Evolutionary conservation across 2,888 invertebrate genomes (phyloP).

Genomic region (Drosophila buzzatii): DNA sequence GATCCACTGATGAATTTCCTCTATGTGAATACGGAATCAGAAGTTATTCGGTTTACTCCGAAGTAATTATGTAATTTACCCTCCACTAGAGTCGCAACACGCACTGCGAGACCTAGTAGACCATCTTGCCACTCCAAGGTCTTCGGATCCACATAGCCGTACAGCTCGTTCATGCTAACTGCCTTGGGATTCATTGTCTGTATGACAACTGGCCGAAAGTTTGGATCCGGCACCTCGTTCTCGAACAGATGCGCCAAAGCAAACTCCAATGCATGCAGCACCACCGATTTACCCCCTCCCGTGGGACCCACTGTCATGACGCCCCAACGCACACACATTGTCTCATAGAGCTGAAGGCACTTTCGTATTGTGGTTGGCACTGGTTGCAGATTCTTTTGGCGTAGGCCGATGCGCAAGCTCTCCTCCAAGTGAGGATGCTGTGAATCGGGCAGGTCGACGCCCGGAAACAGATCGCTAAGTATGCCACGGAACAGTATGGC

Average conservation of each 20-base stretch:
- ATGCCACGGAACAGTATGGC: slow-evolving; percentile 94
- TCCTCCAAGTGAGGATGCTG: slow-evolving; percentile 92
- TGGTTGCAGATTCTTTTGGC: slow-evolving; percentile 88
- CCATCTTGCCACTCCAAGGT: slow-evolving; percentile 97
- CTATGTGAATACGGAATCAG: slow-evolving; percentile 51
- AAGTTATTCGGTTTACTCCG: slow-evolving; percentile 41
- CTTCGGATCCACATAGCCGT: slow-evolving; percentile 93
- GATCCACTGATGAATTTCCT: slow-evolving; percentile 94
- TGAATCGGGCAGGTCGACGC: slow-evolving; percentile 90
- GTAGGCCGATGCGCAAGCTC: slow-evolving; percentile 87
- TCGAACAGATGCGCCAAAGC: slow-evolving; percentile 89
- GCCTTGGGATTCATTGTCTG: slow-evolving; percentile 96
- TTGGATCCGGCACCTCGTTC: slow-evolving; percentile 87
- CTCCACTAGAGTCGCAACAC: slow-evolving; percentile 78
- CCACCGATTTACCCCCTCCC: slow-evolving; percentile 93
- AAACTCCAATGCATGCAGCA: slow-evolving; percentile 90
- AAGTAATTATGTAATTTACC: slow-evolving; percentile 57
- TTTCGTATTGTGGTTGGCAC: slow-evolving; percentile 85
- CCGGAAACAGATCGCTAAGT: slow-evolving; percentile 95
- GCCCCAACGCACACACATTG: slow-evolving; percentile 96
- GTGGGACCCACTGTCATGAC: slow-evolving; percentile 97
- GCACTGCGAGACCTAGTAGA: slow-evolving; percentile 88
- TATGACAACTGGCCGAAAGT: slow-evolving; percentile 90
- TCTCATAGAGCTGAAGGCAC: slow-evolving; percentile 93
- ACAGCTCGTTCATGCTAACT: slow-evolving; percentile 93